Evolutionary conservation across 2,888 invertebrate species (phyloP).

Genomic region (Hirudinaria manillensis): DNA sequence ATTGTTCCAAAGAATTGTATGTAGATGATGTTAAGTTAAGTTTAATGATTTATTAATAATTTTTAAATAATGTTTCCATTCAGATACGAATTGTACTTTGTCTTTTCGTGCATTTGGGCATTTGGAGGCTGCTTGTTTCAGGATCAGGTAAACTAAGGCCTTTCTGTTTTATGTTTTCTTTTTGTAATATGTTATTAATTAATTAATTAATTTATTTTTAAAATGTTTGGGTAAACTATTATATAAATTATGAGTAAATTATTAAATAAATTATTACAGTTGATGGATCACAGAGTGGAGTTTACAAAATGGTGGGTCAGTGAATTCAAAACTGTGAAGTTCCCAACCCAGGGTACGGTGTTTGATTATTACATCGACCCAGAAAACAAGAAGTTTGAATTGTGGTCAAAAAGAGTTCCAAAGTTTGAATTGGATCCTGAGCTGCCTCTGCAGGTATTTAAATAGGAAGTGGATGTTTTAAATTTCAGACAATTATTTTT

Average conservation of each 20-base stretch:
- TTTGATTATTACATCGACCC: constrained; percentile 89
- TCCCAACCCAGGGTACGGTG: constrained; percentile 82
- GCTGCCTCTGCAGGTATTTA: constrained; percentile 70
- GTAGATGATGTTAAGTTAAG: background rate
- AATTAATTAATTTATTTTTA: background rate
- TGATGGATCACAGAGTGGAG: constrained; percentile 83
- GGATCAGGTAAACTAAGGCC: constrained; percentile 62
- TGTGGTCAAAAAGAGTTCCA: constrained; percentile 82
- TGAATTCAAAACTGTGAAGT: constrained; percentile 89
- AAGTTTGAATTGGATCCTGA: constrained; percentile 87
- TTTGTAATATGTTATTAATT: background rate
- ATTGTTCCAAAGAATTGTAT: constrained; percentile 81
- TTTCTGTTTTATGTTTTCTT: constrained; percentile 10
- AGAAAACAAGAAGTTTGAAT: constrained; percentile 79
- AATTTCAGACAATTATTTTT: background rate
- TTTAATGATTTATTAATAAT: background rate
- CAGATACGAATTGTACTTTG: constrained; percentile 82
- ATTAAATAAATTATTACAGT: constrained; percentile 56
- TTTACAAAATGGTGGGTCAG: constrained; percentile 96
- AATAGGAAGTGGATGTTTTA: background rate
- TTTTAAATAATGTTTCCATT: background rate
- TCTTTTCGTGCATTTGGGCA: constrained; percentile 91
- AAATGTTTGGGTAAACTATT: background rate
- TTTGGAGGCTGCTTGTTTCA: constrained; percentile 96
- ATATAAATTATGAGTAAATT: background rate